Conservation (phyloP, 1,140 invertebrate species). For the Brachionus rotundiformis region DNA sequence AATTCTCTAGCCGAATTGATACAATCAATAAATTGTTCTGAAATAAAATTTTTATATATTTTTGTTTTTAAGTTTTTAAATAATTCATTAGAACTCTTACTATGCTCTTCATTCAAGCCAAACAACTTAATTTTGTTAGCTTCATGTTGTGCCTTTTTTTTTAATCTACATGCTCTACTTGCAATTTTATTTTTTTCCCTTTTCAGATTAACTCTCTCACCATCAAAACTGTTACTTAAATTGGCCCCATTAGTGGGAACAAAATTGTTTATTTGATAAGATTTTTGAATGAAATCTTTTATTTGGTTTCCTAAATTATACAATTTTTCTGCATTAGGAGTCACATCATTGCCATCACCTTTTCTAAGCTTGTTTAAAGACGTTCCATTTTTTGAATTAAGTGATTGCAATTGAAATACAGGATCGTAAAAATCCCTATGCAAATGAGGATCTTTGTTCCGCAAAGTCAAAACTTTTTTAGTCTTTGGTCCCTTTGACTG, state of each 20-base stretch:
- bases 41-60: not conserved
- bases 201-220: constrained; percentile 28
- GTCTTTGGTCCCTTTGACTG: constrained; percentile 95
- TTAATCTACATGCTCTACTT: constrained; percentile 76
- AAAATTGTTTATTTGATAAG: constrained; percentile 44
- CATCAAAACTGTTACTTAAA: not conserved
- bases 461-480: constrained; percentile 28
- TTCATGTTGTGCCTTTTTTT: constrained; percentile 65
- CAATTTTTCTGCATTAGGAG: constrained; percentile 80
- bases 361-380: constrained; percentile 78
- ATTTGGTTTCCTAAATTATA: constrained; percentile 51
- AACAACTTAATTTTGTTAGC: constrained; percentile 76
- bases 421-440: constrained; percentile 84
- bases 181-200: constrained; percentile 52
- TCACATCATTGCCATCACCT: constrained; percentile 95
- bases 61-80: not conserved
- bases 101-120: constrained; percentile 88
- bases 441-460: constrained; percentile 81
- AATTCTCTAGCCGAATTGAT: constrained; percentile 43
- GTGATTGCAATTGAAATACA: constrained; percentile 71
- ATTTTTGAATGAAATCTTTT: constrained; percentile 51
- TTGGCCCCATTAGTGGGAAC: not conserved
- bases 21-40: constrained; percentile 51
- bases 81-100: constrained; percentile 71
- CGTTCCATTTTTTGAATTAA: not conserved